Conservation (phyloP, 2,797 vertebrate genomes). For the Calcarius lapponicus region DNA sequence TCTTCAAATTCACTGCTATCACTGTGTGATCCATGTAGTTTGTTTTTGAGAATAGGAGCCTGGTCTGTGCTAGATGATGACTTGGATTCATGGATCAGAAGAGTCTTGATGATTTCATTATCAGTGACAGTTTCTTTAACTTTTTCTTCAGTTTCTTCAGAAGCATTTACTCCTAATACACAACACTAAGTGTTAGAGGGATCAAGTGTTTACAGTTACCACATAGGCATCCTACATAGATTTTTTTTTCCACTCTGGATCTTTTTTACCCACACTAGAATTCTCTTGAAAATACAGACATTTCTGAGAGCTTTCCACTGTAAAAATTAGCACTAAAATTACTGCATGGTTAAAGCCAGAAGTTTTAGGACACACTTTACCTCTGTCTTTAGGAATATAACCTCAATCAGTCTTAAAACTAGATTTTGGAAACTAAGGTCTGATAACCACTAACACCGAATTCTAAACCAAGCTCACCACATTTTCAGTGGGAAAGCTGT, state of each 20-base stretch:
- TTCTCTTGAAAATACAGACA: not conserved
- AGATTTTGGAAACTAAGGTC: not conserved
- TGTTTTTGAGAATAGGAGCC: not conserved
- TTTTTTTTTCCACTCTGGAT: not conserved
- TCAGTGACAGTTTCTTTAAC: not conserved
- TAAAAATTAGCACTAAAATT: not conserved
- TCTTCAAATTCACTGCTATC: constrained; percentile 43
- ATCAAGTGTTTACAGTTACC: not conserved
- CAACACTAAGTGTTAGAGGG: not conserved
- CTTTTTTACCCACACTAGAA: not conserved
- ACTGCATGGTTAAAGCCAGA: not conserved
- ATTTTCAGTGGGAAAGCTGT: not conserved
- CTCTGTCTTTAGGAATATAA: not conserved
- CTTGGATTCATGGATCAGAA: constrained; percentile 67
- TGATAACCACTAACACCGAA: not conserved
- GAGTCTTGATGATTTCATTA: constrained; percentile 69
- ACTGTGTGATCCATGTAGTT: not conserved
- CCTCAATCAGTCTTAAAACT: not conserved
- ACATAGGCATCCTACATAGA: not conserved
- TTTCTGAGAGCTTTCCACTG: not conserved
- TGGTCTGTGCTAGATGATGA: not conserved
- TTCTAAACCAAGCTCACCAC: not conserved
- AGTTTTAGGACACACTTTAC: not conserved
- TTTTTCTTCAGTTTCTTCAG: not conserved
- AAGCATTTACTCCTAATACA: not conserved